Percentiles rank a stretch among this genome's conserved stretches.
Conservation (phyloP, 2,113 vertebrate genomes). For the Acinonyx jubatus region DNA sequence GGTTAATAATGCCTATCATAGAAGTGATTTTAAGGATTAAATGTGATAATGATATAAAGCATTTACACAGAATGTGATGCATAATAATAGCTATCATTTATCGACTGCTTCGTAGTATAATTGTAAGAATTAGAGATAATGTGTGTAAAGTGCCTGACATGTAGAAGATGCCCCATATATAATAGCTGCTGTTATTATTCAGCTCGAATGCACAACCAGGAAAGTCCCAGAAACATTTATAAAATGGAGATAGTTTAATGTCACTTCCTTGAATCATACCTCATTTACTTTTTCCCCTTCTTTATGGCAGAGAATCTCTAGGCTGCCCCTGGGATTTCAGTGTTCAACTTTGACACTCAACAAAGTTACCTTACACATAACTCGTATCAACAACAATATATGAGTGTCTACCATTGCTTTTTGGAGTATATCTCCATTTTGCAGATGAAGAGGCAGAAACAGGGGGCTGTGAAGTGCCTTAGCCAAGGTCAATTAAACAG, state of each 20-base stretch:
- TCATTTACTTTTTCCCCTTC: neutral
- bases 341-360: neutral
- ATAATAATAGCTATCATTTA: neutral
- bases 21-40: conserved; percentile 1
- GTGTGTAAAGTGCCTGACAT: neutral
- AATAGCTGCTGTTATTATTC: neutral
- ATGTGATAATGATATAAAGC: neutral
- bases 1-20: neutral
- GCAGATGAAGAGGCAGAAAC: neutral
- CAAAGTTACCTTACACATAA: neutral
- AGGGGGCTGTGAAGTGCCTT: neutral
- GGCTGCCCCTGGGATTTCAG: neutral
- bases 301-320: neutral
- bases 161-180: neutral
- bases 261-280: neutral
- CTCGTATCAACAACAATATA: neutral
- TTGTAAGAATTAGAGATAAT: conserved; percentile 12
- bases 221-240: neutral
- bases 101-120: neutral
- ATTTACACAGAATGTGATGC: neutral
- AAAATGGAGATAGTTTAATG: neutral
- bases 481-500: neutral
- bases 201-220: neutral
- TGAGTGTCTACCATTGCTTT: neutral
- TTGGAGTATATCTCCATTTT: neutral